Evolutionary conservation across 2,113 vertebrate genomes (phyloP).

Genomic region (Brevimyrus niger): DNA sequence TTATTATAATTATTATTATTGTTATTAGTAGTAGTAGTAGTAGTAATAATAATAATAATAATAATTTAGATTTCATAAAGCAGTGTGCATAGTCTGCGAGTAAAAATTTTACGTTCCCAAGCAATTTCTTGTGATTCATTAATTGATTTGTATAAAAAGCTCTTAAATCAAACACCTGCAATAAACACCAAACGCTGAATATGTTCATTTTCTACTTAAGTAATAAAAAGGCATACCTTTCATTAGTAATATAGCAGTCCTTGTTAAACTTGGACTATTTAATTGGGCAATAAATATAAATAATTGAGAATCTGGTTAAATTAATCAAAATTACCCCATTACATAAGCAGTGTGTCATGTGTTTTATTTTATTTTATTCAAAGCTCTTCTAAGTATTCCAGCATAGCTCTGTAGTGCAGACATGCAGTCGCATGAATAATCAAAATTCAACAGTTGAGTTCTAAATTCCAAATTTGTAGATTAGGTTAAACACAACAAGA

Average conservation of each 20-base stretch:
- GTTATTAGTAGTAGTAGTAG: neutral
- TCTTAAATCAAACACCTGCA: neutral
- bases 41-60: neutral
- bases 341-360: neutral
- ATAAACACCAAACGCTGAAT: neutral
- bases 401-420: neutral
- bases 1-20: neutral
- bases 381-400: neutral
- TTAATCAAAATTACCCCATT: neutral
- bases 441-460: constrained; percentile 4
- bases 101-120: neutral
- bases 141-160: neutral
- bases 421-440: neutral
- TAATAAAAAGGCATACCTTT: neutral
- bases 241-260: neutral
- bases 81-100: neutral
- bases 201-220: neutral
- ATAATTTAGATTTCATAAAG: neutral
- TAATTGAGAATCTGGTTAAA: neutral
- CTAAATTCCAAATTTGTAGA: neutral
- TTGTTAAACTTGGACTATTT: neutral
- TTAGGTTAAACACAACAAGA: neutral
- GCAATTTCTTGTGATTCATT: neutral
- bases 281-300: neutral
- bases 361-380: neutral